Conservation (phyloP, 2,113 vertebrate genomes). For the Semicossyphus pulcher region DNA sequence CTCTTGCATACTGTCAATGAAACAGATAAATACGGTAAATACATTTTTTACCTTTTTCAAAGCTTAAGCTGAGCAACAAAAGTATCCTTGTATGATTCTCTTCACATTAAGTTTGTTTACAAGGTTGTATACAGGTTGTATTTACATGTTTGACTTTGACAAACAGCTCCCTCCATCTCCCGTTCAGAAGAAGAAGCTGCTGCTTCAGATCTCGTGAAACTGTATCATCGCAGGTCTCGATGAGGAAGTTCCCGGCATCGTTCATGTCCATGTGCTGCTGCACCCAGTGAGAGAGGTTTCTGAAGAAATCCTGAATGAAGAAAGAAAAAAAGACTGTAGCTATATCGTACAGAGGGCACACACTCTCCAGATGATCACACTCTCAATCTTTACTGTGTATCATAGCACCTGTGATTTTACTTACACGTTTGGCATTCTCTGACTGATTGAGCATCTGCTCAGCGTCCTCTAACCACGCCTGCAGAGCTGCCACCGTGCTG, state of each 20-base stretch:
- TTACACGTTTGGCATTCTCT: slow-evolving; percentile 91
- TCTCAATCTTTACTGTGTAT: neutral
- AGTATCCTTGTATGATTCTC: neutral
- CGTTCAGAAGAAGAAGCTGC: slow-evolving; percentile 91
- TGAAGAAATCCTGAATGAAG: slow-evolving; percentile 83
- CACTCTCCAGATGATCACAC: too few relatives aligned
- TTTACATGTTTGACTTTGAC: slow-evolving; percentile 97
- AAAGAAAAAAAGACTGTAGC: slow-evolving; percentile 49
- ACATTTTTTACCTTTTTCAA: neutral
- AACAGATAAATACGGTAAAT: slow-evolving; percentile 3
- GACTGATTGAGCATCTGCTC: slow-evolving; percentile 95
- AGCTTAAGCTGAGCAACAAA: neutral
- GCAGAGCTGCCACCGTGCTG: slow-evolving; percentile 90
- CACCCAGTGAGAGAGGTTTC: slow-evolving; percentile 88
- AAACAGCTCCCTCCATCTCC: slow-evolving; percentile 86
- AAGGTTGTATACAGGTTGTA: neutral
- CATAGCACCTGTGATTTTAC: slow-evolving; percentile 20
- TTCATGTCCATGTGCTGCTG: slow-evolving; percentile 98
- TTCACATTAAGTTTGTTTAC: neutral
- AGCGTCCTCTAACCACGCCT: slow-evolving; percentile 97
- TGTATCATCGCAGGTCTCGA: slow-evolving; percentile 95
- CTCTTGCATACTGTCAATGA: slow-evolving; percentile 90
- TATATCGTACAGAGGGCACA: neutral
- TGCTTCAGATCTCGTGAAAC: slow-evolving; percentile 97
- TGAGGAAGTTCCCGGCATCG: slow-evolving; percentile 97